Conservation (phyloP, 2,113 vertebrate genomes). For the Tachuris rubrigastra region DNA sequence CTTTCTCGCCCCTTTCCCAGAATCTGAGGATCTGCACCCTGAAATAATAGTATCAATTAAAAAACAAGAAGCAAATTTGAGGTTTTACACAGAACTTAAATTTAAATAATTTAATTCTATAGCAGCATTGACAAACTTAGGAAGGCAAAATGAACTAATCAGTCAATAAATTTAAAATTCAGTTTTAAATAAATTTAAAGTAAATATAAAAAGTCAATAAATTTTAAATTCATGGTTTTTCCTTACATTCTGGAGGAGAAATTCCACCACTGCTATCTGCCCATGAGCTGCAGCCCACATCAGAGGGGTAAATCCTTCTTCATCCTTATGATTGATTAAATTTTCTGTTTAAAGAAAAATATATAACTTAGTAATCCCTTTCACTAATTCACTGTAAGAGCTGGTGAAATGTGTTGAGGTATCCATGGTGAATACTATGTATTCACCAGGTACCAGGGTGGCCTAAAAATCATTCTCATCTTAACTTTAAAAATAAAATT, state of each 20-base stretch:
- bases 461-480: neutral
- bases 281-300: constrained; percentile 99
- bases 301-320: constrained; percentile 97
- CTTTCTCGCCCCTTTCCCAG: constrained; percentile 96
- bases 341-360: constrained; percentile 84
- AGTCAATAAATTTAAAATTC: neutral
- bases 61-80: neutral
- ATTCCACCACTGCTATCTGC: constrained; percentile 97
- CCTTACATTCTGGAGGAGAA: constrained; percentile 95
- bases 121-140: neutral
- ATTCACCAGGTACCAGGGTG: neutral
- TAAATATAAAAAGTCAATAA: too few relatives aligned
- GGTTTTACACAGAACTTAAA: neutral
- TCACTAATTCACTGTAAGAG: neutral
- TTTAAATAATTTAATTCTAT: neutral
- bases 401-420: neutral
- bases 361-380: constrained; percentile 31
- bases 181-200: too few relatives aligned
- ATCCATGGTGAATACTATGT: neutral
- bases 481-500: neutral
- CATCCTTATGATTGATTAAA: constrained; percentile 94
- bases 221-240: constrained; percentile 2
- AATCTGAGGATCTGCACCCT: constrained; percentile 94
- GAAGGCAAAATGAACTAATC: neutral
- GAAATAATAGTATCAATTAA: neutral